Conservation (phyloP, 2,113 vertebrate genomes). For the Pterocles burchelli region DNA sequence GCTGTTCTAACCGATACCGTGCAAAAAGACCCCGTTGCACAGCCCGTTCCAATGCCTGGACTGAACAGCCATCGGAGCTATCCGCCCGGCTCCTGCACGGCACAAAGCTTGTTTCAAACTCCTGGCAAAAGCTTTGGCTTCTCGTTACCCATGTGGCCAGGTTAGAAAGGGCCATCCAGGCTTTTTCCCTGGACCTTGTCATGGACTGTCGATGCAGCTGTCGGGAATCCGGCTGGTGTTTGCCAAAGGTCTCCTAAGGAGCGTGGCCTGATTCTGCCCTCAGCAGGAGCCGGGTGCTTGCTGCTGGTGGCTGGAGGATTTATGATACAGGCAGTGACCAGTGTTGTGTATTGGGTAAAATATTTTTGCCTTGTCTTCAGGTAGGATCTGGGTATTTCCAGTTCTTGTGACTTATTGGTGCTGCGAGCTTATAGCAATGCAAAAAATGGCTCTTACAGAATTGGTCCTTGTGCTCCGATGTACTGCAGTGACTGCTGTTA, state of each 20-base stretch:
- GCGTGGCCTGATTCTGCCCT: neutral
- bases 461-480: neutral
- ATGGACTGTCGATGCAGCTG: neutral
- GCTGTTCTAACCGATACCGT: neutral
- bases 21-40: neutral
- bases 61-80: accelerated
- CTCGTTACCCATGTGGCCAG: neutral
- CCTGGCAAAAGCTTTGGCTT: too few species aligned
- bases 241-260: neutral
- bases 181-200: too few species aligned
- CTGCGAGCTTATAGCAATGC: neutral
- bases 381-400: neutral
- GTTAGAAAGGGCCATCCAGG: neutral
- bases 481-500: neutral
- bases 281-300: accelerated
- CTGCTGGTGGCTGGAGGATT: neutral
- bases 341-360: accelerated
- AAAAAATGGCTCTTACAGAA: neutral
- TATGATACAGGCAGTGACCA: neutral
- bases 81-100: neutral
- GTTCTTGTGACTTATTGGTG: neutral
- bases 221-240: accelerated
- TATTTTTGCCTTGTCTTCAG: neutral
- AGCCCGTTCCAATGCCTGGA: neutral
- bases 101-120: neutral